Percentiles rank a stretch among this genome's conserved stretches.
Evolutionary conservation across 2,888 invertebrate genomes (phyloP).

Genomic region (Dimorphilus gyrociliatus): DNA sequence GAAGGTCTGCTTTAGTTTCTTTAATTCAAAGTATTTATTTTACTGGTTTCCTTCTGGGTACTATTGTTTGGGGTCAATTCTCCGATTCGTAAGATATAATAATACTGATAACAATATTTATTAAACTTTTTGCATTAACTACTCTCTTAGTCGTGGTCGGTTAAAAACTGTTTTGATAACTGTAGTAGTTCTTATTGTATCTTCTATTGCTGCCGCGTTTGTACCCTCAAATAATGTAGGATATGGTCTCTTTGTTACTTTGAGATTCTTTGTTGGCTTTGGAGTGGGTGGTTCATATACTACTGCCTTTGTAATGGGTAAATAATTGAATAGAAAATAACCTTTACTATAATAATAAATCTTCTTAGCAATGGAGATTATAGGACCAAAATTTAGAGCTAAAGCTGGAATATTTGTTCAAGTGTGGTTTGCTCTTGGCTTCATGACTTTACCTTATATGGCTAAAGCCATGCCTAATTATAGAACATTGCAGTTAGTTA

Average conservation of each 20-base stretch:
- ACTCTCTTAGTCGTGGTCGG: no score
- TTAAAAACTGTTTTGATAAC: no score
- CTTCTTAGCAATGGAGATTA: constrained; percentile 9
- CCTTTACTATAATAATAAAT: neutral
- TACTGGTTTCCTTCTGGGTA: constrained; percentile 9
- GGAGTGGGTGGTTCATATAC: constrained; percentile 7
- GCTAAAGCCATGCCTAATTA: constrained; percentile 7
- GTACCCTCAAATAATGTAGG: no score
- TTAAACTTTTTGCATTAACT: no score
- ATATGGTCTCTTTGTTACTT: constrained; percentile 1
- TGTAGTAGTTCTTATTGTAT: no score
- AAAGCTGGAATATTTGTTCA: constrained; percentile 8
- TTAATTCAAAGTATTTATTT: constrained; percentile 10
- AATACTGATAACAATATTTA: no score
- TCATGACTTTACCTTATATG: constrained; percentile 8
- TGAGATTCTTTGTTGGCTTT: constrained; percentile 4
- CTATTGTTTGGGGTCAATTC: constrained; percentile 7
- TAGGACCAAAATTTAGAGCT: constrained; percentile 6
- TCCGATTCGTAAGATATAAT: constrained; percentile 11
- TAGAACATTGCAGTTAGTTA: constrained; percentile 5
- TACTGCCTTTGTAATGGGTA: constrained; percentile 9
- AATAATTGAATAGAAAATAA: neutral
- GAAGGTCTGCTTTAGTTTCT: constrained; percentile 2
- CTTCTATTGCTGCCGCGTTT: no score
- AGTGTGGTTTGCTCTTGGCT: constrained; percentile 8